A percentile compares a stretch with the other conserved stretches of the same genome.
These are phyloP conservation scores for Poecilia gillii DNA, from an alignment of 2,797 vertebrate species.

Conservation along the genomic window DNA sequence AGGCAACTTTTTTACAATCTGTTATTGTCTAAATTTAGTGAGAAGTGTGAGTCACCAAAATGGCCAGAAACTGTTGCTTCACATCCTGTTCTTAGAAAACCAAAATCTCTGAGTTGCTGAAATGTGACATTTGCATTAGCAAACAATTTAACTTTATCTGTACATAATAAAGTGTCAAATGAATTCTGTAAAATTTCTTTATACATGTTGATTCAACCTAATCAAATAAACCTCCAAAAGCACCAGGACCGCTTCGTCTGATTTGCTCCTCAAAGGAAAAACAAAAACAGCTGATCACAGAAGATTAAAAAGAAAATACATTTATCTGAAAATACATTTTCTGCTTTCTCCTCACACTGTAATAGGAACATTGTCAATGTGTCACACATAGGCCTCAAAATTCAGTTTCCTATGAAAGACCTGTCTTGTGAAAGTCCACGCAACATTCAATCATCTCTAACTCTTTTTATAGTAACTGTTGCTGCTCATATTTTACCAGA, in stretches of 20 bases:
- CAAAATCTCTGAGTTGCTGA: background rate
- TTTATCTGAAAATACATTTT: background rate
- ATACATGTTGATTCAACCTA: background rate
- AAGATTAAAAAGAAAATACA: background rate
- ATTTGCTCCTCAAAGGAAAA: background rate
- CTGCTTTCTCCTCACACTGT: background rate
- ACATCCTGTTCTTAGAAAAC: background rate
- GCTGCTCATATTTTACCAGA: background rate
- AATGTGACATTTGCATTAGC: background rate
- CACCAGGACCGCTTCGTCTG: background rate
- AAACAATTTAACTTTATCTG: background rate
- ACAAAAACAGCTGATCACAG: background rate
- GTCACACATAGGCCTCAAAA: background rate
- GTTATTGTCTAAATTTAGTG: background rate
- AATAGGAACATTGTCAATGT: background rate
- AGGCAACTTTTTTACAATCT: background rate
- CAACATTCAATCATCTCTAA: constrained; percentile 4
- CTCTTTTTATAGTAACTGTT: background rate
- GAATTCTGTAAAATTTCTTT: background rate
- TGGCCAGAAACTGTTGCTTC: background rate
- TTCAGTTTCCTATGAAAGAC: background rate
- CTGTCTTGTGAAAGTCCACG: constrained; percentile 4
- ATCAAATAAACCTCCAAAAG: background rate
- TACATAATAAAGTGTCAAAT: background rate
- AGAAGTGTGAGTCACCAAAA: background rate